Conservation (phyloP, 2,113 vertebrate species). For the Mellivora capensis region DNA sequence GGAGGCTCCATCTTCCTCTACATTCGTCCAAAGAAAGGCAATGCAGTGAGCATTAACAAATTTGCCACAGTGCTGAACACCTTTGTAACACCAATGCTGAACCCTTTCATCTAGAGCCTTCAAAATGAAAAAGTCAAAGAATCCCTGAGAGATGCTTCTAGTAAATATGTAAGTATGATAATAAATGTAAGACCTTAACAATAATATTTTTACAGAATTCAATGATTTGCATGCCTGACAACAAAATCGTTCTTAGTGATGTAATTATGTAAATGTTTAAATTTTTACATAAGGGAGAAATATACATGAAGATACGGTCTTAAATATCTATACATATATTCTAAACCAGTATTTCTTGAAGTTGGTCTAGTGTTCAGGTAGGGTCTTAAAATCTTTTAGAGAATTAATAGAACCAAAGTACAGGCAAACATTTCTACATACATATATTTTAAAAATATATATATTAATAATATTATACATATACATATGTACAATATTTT, state of each 20-base stretch:
- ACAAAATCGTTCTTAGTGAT: neutral
- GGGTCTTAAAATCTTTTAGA: neutral
- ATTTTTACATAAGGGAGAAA: neutral
- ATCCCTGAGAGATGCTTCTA: neutral
- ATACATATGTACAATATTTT: no score
- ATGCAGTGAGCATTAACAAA: neutral
- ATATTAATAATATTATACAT: no score
- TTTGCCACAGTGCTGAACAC: constrained; percentile 37
- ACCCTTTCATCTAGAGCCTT: constrained; percentile 47
- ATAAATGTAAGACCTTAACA: no score
- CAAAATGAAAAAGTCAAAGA: constrained; percentile 9
- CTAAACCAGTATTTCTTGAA: neutral
- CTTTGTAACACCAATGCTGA: constrained; percentile 25
- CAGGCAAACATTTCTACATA: neutral
- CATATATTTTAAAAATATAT: no score
- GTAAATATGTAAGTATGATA: neutral
- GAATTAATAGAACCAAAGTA: neutral
- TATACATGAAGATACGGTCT: neutral
- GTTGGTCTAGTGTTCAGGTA: neutral
- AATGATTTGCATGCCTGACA: neutral
- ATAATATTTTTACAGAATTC: neutral
- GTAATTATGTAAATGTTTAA: neutral
- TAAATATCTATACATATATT: neutral
- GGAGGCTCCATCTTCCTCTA: constrained; percentile 40
- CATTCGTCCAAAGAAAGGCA: neutral